Conservation (phyloP, 53 echinoderm and acorn worm genomes). For the Hippasteria phrygiana region DNA sequence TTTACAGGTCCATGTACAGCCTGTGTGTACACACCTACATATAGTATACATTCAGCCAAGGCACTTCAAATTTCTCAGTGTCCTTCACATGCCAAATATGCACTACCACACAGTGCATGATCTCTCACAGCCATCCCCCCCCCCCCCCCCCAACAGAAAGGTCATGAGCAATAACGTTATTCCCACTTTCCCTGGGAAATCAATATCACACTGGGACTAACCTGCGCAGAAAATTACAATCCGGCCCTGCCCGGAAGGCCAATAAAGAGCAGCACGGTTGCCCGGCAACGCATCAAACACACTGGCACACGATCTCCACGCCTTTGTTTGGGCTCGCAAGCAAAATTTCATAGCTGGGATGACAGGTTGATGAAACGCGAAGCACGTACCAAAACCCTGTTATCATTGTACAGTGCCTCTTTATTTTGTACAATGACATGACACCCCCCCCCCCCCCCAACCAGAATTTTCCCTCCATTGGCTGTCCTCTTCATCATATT, state of each 20-base stretch:
- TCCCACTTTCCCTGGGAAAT: neutral
- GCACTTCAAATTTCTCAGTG: too few relatives aligned
- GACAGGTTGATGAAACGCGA: neutral
- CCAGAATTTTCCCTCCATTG: too few relatives aligned
- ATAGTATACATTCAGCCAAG: too few relatives aligned
- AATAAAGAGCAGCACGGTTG: neutral
- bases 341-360: neutral
- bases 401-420: too few relatives aligned
- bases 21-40: too few relatives aligned
- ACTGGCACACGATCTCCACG: neutral
- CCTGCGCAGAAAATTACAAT: neutral
- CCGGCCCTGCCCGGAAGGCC: neutral
- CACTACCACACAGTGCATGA: neutral
- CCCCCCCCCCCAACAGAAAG: neutral
- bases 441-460: too few relatives aligned
- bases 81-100: too few relatives aligned
- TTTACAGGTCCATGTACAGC: too few relatives aligned
- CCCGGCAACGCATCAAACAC: constrained; percentile 37
- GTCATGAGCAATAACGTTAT: neutral
- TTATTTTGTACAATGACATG: too few relatives aligned
- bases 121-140: too few relatives aligned
- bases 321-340: neutral
- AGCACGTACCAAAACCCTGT: neutral
- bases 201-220: neutral
- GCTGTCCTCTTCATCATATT: too few relatives aligned